Percentiles rank a stretch among this genome's conserved stretches.
phyloP scores from a whole-genome alignment of 2,113 vertebrate species.

The Hippocampus abdominalis region DNA sequence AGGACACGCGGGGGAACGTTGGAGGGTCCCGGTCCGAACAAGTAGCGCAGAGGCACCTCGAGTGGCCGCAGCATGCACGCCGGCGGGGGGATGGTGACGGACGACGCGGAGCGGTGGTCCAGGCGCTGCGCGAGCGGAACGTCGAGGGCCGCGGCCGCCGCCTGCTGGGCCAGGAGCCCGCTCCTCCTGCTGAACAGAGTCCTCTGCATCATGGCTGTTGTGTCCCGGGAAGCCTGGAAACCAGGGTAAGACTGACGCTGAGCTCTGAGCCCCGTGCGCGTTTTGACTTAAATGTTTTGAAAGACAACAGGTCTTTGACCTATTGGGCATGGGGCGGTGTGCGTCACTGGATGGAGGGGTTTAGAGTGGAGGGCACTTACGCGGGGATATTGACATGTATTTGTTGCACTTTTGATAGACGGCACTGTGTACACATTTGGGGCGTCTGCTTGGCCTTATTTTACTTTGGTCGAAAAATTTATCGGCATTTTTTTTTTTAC shows the following conservation, averaged over 20 bases:
- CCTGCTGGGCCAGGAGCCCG: conserved; percentile 57
- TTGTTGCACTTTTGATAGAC: not conserved
- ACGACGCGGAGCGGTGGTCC: conserved; percentile 72
- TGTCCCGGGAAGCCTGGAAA: conserved; percentile 16
- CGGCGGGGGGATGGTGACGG: conserved; percentile 74
- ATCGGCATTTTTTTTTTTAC: not conserved
- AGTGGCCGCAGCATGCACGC: conserved; percentile 77
- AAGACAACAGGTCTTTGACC: conserved; percentile 76
- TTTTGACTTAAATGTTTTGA: conserved; percentile 52
- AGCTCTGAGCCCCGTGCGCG: conserved; percentile 10
- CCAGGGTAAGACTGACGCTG: conserved; percentile 34
- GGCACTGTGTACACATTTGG: not conserved
- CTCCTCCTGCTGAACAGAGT: conserved; percentile 60
- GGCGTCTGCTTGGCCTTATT: not conserved
- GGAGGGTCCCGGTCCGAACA: conserved; percentile 90
- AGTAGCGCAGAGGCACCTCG: conserved; percentile 72
- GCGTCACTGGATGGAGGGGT: conserved; percentile 46
- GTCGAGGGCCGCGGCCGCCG: conserved; percentile 50
- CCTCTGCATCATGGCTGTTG: conserved; percentile 61
- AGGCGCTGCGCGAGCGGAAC: conserved; percentile 33
- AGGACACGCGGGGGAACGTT: conserved; percentile 79
- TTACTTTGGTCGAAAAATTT: not conserved
- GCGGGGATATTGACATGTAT: not conserved
- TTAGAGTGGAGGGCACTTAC: not conserved
- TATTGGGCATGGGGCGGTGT: conserved; percentile 45